Evolutionary conservation across 2,888 invertebrate species (phyloP).

Genomic region (Acholoe squamosa): DNA sequence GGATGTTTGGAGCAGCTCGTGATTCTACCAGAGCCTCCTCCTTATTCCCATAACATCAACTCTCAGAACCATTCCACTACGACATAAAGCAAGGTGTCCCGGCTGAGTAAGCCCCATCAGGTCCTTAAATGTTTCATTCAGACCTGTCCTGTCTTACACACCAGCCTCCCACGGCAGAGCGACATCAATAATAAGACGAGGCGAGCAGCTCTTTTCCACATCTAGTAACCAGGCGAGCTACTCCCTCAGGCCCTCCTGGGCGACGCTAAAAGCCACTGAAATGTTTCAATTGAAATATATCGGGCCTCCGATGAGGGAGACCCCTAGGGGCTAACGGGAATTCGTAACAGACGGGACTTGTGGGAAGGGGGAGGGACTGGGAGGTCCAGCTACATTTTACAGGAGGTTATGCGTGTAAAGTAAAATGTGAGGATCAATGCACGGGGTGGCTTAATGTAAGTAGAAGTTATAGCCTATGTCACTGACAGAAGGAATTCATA

Average conservation of each 20-base stretch:
- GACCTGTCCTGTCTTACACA: background rate
- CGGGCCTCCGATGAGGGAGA: background rate
- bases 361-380: too few relatives aligned
- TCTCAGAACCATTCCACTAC: background rate
- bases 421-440: too few relatives aligned
- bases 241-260: background rate
- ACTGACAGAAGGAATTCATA: too few relatives aligned
- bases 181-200: slow-evolving; percentile 2
- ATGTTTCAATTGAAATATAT: slow-evolving; percentile 21
- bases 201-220: background rate
- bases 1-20: too few relatives aligned
- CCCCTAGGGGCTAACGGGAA: background rate
- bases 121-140: slow-evolving; percentile 20
- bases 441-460: too few relatives aligned
- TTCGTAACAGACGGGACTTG: too few relatives aligned
- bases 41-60: too few relatives aligned
- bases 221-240: background rate
- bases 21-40: too few relatives aligned
- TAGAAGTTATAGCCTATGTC: too few relatives aligned
- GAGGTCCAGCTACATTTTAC: too few relatives aligned
- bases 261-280: slow-evolving; percentile 29
- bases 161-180: slow-evolving; percentile 10
- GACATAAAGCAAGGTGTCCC: background rate
- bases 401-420: too few relatives aligned
- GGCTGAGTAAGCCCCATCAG: background rate